A percentile compares a stretch with the other conserved stretches of the same genome.
phyloP scores from a whole-genome alignment of 2,888 invertebrate species.

The Endomychus coccineus region DNA sequence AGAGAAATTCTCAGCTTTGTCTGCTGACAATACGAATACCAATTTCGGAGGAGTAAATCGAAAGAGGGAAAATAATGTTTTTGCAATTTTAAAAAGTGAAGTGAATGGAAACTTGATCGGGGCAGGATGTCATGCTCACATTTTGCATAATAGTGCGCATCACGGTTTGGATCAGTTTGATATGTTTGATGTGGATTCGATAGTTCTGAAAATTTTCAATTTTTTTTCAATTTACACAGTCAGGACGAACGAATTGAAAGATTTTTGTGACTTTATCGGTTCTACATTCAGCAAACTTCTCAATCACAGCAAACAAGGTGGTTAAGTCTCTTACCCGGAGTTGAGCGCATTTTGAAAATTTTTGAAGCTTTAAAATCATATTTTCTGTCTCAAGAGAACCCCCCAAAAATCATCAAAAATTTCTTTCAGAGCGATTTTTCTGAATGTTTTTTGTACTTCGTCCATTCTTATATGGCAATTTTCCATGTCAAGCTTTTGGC shows the following conservation, averaged over 20 bases:
- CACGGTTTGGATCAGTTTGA: constrained; percentile 19
- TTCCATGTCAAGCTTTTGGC: too few relatives aligned
- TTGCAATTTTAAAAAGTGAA: constrained; percentile 14
- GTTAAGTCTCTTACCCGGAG: constrained; percentile 20
- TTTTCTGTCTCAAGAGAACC: constrained; percentile 37
- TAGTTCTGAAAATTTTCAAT: constrained; percentile 22
- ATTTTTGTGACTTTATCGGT: constrained; percentile 9
- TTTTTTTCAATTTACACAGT: constrained; percentile 21
- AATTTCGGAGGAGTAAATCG: constrained; percentile 24
- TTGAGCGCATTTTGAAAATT: constrained; percentile 21
- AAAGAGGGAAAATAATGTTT: constrained; percentile 19
- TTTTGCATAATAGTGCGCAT: constrained; percentile 22
- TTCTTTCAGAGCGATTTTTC: too few relatives aligned
- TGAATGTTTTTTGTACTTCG: too few relatives aligned
- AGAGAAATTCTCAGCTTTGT: constrained; percentile 15
- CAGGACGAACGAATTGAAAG: constrained; percentile 9
- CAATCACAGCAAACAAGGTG: constrained; percentile 20
- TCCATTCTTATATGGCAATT: too few relatives aligned
- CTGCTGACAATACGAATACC: constrained; percentile 16
- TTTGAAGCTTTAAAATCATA: constrained; percentile 20
- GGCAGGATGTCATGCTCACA: constrained; percentile 22
- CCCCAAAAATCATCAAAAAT: constrained; percentile 17
- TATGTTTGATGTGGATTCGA: constrained; percentile 23
- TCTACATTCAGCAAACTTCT: constrained; percentile 14
- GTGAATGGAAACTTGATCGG: constrained; percentile 17